These are phyloP conservation scores for Megathymus violae DNA, from an alignment of 1,140 invertebrate species.

Conservation along the genomic window DNA sequence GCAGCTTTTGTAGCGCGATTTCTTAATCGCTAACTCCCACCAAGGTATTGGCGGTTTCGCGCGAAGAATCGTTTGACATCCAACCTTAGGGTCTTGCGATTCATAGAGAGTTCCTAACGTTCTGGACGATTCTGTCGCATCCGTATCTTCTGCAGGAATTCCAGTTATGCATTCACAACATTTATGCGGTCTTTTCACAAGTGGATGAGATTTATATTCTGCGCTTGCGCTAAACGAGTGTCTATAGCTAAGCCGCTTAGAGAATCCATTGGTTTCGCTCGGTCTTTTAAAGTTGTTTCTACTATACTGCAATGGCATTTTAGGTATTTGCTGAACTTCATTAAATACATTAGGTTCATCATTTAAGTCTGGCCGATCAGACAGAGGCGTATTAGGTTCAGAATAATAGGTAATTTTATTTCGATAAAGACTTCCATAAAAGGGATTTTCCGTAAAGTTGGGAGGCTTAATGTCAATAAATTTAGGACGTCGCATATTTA, in stretches of 20 bases:
- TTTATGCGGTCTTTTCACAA: slow-evolving; percentile 73
- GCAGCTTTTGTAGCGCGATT: slow-evolving; percentile 88
- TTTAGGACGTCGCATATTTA: slow-evolving; percentile 78
- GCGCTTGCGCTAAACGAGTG: slow-evolving; percentile 81
- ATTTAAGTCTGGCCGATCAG: slow-evolving; percentile 57
- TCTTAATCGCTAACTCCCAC: slow-evolving; percentile 93
- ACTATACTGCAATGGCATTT: slow-evolving; percentile 71
- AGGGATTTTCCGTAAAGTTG: slow-evolving; percentile 62
- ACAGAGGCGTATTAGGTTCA: slow-evolving; percentile 79
- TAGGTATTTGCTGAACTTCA: slow-evolving; percentile 72
- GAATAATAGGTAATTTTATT: slow-evolving; percentile 79
- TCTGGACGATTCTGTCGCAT: slow-evolving; percentile 54
- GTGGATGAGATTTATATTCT: slow-evolving; percentile 68
- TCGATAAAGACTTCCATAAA: slow-evolving; percentile 76
- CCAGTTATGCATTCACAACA: slow-evolving; percentile 83
- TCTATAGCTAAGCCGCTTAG: slow-evolving; percentile 77
- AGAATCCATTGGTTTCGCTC: slow-evolving; percentile 79
- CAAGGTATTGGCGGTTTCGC: slow-evolving; percentile 89
- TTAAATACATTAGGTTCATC: slow-evolving; percentile 59
- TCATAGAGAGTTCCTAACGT: slow-evolving; percentile 81
- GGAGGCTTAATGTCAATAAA: slow-evolving; percentile 77
- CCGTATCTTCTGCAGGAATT: slow-evolving; percentile 63
- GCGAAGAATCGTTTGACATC: slow-evolving; percentile 85
- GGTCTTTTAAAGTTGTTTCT: slow-evolving; percentile 78
- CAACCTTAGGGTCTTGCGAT: slow-evolving; percentile 85